Evolutionary conservation across 2,113 vertebrate species (phyloP).

Genomic region (Ammodytes dubius): DNA sequence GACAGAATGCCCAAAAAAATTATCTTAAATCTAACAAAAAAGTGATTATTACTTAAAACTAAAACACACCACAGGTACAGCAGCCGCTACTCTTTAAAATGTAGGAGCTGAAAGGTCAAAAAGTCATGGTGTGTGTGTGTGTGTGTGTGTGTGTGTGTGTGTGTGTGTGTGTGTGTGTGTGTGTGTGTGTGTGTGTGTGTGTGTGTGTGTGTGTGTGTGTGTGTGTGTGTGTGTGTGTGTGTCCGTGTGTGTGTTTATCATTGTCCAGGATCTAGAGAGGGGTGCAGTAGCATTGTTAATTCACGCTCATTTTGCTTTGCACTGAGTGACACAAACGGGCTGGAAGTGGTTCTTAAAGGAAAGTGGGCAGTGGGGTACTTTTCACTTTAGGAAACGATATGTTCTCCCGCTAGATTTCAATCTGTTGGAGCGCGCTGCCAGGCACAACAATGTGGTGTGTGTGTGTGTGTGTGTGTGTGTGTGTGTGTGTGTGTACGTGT

Average conservation of each 20-base stretch:
- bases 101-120: conserved; percentile 42
- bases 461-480: too few species aligned
- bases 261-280: conserved; percentile 41
- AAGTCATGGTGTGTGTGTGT: conserved; percentile 39
- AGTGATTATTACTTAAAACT: not conserved
- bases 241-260: conserved; percentile 43
- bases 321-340: conserved; percentile 67
- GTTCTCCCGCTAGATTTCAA: conserved; percentile 87
- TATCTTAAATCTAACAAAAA: not conserved
- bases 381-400: conserved; percentile 85
- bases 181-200: too few species aligned
- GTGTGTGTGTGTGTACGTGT: too few species aligned
- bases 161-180: too few species aligned
- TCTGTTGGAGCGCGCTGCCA: conserved; percentile 83
- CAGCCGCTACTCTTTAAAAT: not conserved
- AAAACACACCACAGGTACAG: not conserved
- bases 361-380: conserved; percentile 48
- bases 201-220: too few species aligned
- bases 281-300: conserved; percentile 71
- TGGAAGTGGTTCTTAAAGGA: conserved; percentile 55
- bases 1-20: not conserved
- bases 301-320: conserved; percentile 27
- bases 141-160: conserved; percentile 9
- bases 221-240: too few species aligned
- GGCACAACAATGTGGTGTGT: conserved; percentile 88